Evolutionary conservation across 2,113 vertebrate species (phyloP).

Genomic region (Amazona guildingii): DNA sequence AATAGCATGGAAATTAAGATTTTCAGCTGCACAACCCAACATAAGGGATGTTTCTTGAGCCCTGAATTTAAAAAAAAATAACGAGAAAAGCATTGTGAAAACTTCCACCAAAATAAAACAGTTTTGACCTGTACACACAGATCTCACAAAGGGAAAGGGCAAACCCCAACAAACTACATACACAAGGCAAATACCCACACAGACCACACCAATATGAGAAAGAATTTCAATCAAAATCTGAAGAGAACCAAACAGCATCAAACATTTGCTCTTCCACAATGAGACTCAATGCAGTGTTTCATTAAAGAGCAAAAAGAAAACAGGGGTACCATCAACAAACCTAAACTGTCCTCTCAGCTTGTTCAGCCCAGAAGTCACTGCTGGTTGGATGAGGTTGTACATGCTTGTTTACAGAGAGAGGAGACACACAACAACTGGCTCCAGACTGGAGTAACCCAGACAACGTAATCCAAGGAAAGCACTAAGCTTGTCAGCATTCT

Average conservation of each 20-base stretch:
- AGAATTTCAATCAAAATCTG: not conserved
- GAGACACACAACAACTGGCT: not conserved
- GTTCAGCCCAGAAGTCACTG: rapidly evolving
- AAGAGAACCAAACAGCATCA: not conserved
- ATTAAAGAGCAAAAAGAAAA: not conserved
- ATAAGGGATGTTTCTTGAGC: not conserved
- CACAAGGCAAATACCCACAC: not conserved
- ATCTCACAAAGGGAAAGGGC: not conserved
- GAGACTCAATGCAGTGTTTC: not conserved
- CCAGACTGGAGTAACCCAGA: not conserved
- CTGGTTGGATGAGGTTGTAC: not conserved
- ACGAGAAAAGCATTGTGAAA: not conserved
- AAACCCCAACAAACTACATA: not conserved
- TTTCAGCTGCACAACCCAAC: not conserved
- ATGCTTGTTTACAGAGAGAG: not conserved
- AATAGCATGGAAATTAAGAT: not conserved
- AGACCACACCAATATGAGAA: not conserved
- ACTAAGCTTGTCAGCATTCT: not conserved
- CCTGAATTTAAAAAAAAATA: not conserved
- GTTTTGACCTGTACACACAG: not conserved
- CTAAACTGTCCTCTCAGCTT: not conserved
- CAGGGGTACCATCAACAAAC: not conserved
- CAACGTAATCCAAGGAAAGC: not conserved
- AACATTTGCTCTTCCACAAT: not conserved
- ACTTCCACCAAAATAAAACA: not conserved